Conservation (phyloP, 2,113 vertebrate genomes). For the Indicator maculatus region DNA sequence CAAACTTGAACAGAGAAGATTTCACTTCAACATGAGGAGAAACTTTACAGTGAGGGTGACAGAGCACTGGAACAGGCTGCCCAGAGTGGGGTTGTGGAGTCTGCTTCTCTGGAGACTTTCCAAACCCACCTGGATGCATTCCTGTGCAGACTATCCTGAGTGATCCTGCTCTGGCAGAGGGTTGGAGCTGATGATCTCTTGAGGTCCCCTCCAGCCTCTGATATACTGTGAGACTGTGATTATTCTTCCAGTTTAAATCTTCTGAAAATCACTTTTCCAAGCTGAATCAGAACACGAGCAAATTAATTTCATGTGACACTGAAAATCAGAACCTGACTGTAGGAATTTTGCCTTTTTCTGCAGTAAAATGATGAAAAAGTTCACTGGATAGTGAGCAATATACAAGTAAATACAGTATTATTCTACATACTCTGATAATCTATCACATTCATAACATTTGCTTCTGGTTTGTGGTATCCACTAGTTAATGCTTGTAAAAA, state of each 20-base stretch:
- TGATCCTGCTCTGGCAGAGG: too few relatives aligned
- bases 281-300: neutral
- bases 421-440: neutral
- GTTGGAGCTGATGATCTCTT: too few relatives aligned
- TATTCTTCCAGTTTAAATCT: neutral
- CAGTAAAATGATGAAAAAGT: neutral
- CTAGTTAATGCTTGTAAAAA: neutral
- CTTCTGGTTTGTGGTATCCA: neutral
- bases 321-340: neutral
- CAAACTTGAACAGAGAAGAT: too few relatives aligned
- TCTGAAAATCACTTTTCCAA: neutral
- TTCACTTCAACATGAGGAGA: too few relatives aligned
- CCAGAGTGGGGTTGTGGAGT: too few relatives aligned
- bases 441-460: neutral
- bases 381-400: neutral
- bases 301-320: neutral
- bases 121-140: too few relatives aligned
- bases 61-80: too few relatives aligned
- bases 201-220: too few relatives aligned
- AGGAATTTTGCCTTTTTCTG: neutral
- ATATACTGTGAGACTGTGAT: too few relatives aligned
- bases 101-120: too few relatives aligned
- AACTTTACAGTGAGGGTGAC: too few relatives aligned
- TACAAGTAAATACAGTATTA: neutral
- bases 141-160: too few relatives aligned